phyloP scores from a whole-genome alignment of 2,113 vertebrate genomes.

The Apodemus sylvaticus region DNA sequence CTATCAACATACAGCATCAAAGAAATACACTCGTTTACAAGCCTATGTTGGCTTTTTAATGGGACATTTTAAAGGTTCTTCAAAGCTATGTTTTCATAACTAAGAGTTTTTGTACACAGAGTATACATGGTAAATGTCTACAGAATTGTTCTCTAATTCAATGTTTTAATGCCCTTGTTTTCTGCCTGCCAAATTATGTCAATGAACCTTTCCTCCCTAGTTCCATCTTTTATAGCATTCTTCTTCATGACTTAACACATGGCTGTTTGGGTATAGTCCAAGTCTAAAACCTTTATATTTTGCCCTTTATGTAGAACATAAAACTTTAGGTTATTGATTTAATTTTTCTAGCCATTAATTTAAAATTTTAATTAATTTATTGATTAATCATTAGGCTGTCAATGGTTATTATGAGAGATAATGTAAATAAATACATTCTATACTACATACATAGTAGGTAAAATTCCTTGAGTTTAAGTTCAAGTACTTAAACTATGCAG shows the following conservation, averaged over 20 bases:
- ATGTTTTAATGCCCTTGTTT: slow-evolving; percentile 28
- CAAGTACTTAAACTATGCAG: not conserved
- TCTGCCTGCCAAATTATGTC: not conserved
- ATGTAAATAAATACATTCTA: not conserved
- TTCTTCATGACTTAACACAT: not conserved
- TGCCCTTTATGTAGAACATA: not conserved
- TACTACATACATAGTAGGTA: not conserved
- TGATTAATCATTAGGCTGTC: not conserved
- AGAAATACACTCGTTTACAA: slow-evolving; percentile 15
- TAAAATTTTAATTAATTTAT: slow-evolving; percentile 25
- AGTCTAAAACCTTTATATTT: not conserved
- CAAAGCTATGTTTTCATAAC: slow-evolving; percentile 57
- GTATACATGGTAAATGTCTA: slow-evolving; percentile 21
- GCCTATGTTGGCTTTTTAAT: slow-evolving; percentile 39
- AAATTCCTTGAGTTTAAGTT: slow-evolving; percentile 12
- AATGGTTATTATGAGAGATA: not conserved
- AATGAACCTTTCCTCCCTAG: not conserved
- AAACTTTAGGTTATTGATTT: slow-evolving; percentile 6
- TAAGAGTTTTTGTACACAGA: slow-evolving; percentile 34
- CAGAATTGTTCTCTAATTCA: slow-evolving; percentile 38
- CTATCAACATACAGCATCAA: not conserved
- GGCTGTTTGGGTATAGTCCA: not conserved
- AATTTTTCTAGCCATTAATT: not conserved
- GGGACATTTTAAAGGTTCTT: slow-evolving; percentile 34
- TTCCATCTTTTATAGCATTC: not conserved